Percentiles rank a stretch among this genome's conserved stretches.
phyloP scores from a whole-genome alignment of 2,888 invertebrate species.

The Dysmachus trigonus region DNA sequence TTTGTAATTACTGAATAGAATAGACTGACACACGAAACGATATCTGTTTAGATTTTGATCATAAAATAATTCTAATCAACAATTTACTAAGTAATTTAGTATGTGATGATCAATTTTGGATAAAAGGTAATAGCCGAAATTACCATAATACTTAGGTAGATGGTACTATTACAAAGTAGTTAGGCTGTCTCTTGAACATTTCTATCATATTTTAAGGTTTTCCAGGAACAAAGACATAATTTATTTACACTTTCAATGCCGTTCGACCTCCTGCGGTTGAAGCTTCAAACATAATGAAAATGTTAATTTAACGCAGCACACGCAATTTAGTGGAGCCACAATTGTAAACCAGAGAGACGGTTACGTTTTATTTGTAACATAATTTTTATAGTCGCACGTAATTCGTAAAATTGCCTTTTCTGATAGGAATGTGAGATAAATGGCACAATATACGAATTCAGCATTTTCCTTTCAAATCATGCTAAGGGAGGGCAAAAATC shows the following conservation, averaged over 20 bases:
- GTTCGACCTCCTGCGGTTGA: neutral
- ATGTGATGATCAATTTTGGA: neutral
- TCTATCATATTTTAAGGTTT: neutral
- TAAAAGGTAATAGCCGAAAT: neutral
- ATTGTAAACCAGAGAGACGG: neutral
- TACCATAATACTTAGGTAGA: neutral
- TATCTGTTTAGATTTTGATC: neutral
- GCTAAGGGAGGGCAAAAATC: neutral
- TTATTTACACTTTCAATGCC: neutral
- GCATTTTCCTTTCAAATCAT: neutral
- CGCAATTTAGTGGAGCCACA: neutral
- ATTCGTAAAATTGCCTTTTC: neutral
- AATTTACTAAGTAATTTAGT: neutral
- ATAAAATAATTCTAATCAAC: neutral
- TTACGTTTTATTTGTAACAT: neutral
- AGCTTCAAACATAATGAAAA: neutral
- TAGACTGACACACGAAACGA: no score
- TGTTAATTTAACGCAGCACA: neutral
- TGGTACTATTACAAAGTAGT: neutral
- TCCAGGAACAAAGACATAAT: neutral
- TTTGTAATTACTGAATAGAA: neutral
- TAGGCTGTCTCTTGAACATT: neutral
- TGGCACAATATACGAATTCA: neutral
- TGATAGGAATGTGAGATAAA: neutral
- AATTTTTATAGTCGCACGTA: slow-evolving; percentile 7